Evolutionary conservation across 2,888 invertebrate species (phyloP), one percentile per base, ranked within the genome.

Genomic region (Matsumyia berberina): DNA sequence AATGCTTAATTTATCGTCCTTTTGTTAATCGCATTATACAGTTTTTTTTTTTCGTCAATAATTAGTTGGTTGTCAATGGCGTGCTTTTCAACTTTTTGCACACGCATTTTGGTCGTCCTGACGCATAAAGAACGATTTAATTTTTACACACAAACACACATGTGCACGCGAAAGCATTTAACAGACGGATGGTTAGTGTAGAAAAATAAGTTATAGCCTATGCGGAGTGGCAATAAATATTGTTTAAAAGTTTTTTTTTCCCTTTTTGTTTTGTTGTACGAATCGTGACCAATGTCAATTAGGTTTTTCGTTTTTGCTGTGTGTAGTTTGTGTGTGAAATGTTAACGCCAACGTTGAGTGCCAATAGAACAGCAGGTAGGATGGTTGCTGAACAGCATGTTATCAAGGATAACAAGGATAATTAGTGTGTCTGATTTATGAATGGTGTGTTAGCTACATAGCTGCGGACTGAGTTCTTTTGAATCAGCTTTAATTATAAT

Each of bases 201-300:
- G 17, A 17, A 35, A 73, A 73, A 46, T 39, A 51, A 35, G 31
- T 60, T 72, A 42, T 31, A 35, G n/a, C 33, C 33, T 44, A 44
- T 15, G 44, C 24, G 15, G n/a, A 66, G 42, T 51, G 15, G 60
- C 12, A 31, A 60, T 53, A 42, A 19, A 55, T n/a, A n/a, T 31
- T n/a, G 12, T 24, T 29, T 35, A 33, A 11, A 12, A 29, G 0
- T 1, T 39, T 33, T 60, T 19, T 39, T 12, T 51, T 66, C n/a
- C n/a, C n/a, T n/a, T n/a, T n/a, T n/a, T n/a, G n/a, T n/a, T 51
- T 66, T n/a, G 4, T 24, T 12, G 1, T 35, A 33, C 15, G 51
- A 72, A 76, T 37, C 82, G 82, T 77, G 82, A 82, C 77, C 51
- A 72, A 58, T 44, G 58, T 51, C 82, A 77, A 82, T 82, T 77